phyloP scores from a whole-genome alignment of 1,140 invertebrate species.

The Macrosteles quadrilineatus region DNA sequence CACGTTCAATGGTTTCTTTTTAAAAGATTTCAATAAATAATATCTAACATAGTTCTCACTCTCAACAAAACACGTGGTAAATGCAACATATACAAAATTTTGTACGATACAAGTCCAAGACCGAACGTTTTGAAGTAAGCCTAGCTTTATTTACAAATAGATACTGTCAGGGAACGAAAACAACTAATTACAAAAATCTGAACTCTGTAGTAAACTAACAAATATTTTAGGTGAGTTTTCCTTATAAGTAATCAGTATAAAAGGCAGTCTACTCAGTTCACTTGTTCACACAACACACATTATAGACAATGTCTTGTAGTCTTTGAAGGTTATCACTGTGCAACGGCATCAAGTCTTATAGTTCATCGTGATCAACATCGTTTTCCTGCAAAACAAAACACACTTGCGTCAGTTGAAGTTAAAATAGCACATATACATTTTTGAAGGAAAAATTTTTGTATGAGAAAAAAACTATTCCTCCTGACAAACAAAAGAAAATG shows the following conservation, averaged over 20 bases:
- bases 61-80: slow-evolving; percentile 20
- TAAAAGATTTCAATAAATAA: slow-evolving; percentile 16
- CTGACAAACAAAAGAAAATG: slow-evolving; percentile 28
- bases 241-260: slow-evolving; percentile 4
- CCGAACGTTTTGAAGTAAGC: slow-evolving; percentile 1
- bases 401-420: slow-evolving; percentile 20
- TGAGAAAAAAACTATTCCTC: neutral
- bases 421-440: neutral
- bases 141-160: slow-evolving; percentile 17
- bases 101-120: slow-evolving; percentile 15
- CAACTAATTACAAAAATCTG: slow-evolving; percentile 5
- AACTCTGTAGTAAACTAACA: neutral
- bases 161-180: neutral
- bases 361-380: slow-evolving; percentile 59
- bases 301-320: slow-evolving; percentile 6
- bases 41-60: slow-evolving; percentile 16
- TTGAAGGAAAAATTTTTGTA: neutral
- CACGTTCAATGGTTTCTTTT: too few species aligned
- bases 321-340: slow-evolving; percentile 8
- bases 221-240: neutral
- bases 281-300: slow-evolving; percentile 13
- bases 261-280: slow-evolving; percentile 25
- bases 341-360: slow-evolving; percentile 50
- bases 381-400: slow-evolving; percentile 51
- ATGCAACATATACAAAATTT: slow-evolving; percentile 22